Conservation (phyloP, 2,797 vertebrate species). For the Chromis chromis region DNA sequence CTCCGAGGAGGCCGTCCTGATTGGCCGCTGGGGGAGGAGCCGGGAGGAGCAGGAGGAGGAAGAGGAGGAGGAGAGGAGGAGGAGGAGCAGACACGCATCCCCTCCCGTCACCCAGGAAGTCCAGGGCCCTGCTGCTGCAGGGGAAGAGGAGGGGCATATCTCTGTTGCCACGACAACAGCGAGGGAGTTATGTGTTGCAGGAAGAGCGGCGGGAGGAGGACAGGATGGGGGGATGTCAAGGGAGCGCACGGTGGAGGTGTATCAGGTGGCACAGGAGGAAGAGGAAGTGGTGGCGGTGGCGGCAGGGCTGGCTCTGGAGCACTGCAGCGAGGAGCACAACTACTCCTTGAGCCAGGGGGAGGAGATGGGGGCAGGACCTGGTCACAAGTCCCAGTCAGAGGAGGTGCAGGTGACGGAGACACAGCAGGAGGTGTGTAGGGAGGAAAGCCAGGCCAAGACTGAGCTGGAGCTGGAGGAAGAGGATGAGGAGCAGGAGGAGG, state of each 20-base stretch:
- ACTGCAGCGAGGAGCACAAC: constrained; percentile 84
- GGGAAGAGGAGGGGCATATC: constrained; percentile 17
- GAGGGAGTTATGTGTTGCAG: constrained; percentile 44
- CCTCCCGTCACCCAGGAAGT: constrained; percentile 45
- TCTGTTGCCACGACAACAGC: constrained; percentile 45
- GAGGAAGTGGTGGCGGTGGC: constrained; percentile 38
- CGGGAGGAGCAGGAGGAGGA: constrained; percentile 71
- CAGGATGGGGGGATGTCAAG: constrained; percentile 39
- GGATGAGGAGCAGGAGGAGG: constrained; percentile 44
- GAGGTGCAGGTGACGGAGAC: constrained; percentile 34
- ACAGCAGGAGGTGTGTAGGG: constrained; percentile 50
- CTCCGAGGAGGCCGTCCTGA: constrained; percentile 79
- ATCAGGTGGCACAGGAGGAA: constrained; percentile 79
- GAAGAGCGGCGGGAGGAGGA: constrained; percentile 37
- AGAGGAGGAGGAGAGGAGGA: constrained; percentile 25
- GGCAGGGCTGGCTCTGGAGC: constrained; percentile 70
- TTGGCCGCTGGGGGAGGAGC: constrained; percentile 77
- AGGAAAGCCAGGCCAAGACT: constrained; percentile 48
- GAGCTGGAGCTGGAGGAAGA: constrained; percentile 54
- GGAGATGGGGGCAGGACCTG: constrained; percentile 39
- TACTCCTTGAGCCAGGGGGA: constrained; percentile 81
- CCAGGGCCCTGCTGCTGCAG: constrained; percentile 20
- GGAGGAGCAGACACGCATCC: constrained; percentile 13
- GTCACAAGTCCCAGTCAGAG: constrained; percentile 48
- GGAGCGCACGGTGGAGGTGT: constrained; percentile 72